Base-by-base conservation (phyloP, 2,113 vertebrate genomes). In the Vimba vimba region DNA sequence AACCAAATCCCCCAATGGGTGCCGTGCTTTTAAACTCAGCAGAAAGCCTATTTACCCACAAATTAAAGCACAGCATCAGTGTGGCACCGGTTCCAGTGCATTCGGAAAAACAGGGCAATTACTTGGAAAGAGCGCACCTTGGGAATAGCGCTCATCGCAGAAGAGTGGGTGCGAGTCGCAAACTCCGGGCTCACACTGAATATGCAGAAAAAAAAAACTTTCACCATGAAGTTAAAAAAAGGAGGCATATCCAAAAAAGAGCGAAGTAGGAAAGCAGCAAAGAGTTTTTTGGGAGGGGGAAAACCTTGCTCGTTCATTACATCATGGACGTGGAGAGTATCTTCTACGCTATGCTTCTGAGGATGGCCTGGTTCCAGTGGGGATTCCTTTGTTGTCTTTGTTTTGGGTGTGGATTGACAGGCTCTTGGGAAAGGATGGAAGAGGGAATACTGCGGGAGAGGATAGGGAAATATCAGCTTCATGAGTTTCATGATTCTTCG, bases 31-130 rank as follows among this genome's bases (percentile, higher is more conserved):
- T 92, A 92, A 93, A 94, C 91, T 93, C 91, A 91, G 92, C 92
- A 91, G 92, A 93, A 93, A 92, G 90, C 88, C 86, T 93, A 92
- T 94, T 93, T 93, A 92, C 90, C 87, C 78, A 25, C 89, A 93
- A 92, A 93, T 93, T 91, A 92, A 94, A 92, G 90, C 87, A 43
- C 62, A 36, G 80, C 89, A 88, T 85, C 78, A 80, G 87, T 86
- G 86, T 90, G 82, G 89, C 39, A 77, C 88, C 82, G 85, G 86
- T 88, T 91, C 86, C 85, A 15, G 69, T 82, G 87, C 88, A 90
- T 78, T 85, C 79, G 50, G 82, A 86, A 90, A 92, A 94, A 91
- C 91, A 91, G 89, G 91, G 92, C 92, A 91, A 91, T 91, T 91
- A 93, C 91, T 92, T 91, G 87, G 91, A 93, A 91, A 90, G 91